Percentiles rank a stretch among this genome's conserved stretches.
Evolutionary conservation across 2,888 invertebrate species (phyloP).

Genomic region (Thymelicus lineola): DNA sequence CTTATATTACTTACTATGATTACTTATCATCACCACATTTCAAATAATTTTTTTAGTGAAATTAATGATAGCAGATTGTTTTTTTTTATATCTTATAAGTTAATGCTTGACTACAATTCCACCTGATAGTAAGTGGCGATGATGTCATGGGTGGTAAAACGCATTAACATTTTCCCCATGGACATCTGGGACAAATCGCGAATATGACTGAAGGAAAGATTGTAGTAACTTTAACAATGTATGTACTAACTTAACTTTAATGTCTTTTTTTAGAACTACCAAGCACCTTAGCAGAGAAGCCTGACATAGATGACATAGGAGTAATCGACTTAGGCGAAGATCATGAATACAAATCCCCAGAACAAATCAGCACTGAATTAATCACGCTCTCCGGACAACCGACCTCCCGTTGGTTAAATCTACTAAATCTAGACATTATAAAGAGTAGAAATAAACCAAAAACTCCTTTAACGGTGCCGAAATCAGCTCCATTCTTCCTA

Average conservation of each 20-base stretch:
- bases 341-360: constrained; percentile 88
- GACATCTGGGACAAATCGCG: too few species aligned
- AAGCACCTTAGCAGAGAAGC: constrained; percentile 75
- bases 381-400: constrained; percentile 94
- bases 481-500: constrained; percentile 97
- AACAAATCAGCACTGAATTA: constrained; percentile 90
- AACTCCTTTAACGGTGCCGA: constrained; percentile 91
- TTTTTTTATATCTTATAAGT: too few species aligned
- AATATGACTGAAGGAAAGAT: too few species aligned
- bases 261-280: constrained; percentile 64
- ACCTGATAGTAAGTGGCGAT: too few species aligned
- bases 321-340: constrained; percentile 69
- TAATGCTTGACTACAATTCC: too few species aligned
- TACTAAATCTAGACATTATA: constrained; percentile 94
- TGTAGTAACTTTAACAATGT: too few species aligned
- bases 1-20: too few species aligned
- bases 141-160: too few species aligned
- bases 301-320: constrained; percentile 74
- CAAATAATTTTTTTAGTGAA: too few species aligned
- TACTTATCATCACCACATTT: too few species aligned
- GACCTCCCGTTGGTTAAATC: constrained; percentile 95
- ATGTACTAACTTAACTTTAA: background rate
- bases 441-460: constrained; percentile 96
- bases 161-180: too few species aligned
- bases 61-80: too few species aligned